Evolutionary conservation across 2,797 vertebrate species (phyloP).

Genomic region (Sebastes kiyomatsui): DNA sequence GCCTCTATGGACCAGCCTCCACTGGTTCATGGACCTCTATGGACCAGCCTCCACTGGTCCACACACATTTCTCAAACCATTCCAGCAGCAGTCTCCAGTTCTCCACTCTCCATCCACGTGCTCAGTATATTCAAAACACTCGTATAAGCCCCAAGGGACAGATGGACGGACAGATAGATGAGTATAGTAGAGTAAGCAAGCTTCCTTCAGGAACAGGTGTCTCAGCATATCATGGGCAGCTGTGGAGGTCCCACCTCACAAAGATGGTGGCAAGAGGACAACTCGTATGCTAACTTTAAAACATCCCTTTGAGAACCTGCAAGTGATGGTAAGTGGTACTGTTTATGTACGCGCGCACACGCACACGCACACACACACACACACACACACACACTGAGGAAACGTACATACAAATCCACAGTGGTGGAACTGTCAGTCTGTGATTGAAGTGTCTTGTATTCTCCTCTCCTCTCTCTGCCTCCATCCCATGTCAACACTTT

Average conservation of each 20-base stretch:
- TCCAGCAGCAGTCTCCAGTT: not conserved
- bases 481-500: conserved; percentile 47
- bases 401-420: no score
- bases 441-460: conserved; percentile 35
- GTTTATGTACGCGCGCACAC: no score
- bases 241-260: not conserved
- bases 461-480: conserved; percentile 12
- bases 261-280: not conserved
- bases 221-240: not conserved
- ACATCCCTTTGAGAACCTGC: not conserved
- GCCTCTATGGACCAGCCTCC: no score
- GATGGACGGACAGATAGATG: not conserved
- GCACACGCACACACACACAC: not conserved
- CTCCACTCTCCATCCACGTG: not conserved
- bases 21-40: no score
- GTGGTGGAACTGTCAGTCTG: not conserved
- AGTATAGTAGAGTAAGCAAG: not conserved
- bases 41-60: no score
- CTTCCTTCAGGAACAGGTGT: not conserved
- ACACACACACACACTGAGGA: no score
- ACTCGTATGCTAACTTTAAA: not conserved
- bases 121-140: not conserved
- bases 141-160: not conserved
- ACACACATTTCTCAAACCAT: not conserved
- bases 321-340: not conserved